These are phyloP conservation scores for Lasioglossum lativentre DNA, from an alignment of 2,888 invertebrate genomes.

Conservation along the genomic window DNA sequence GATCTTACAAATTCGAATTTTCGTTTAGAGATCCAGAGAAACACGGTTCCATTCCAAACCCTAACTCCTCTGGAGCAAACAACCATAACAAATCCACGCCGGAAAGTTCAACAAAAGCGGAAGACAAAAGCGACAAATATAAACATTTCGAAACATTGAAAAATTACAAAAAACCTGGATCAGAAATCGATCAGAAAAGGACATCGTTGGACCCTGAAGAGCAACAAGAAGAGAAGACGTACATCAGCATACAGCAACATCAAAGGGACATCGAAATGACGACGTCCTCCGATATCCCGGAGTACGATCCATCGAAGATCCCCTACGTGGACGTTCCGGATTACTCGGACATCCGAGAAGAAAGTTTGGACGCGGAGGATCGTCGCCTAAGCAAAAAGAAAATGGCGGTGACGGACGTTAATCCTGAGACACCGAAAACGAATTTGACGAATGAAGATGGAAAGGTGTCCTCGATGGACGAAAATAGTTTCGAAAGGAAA, in stretches of 20 bases:
- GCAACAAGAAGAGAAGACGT: background rate
- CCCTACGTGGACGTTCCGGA: constrained; percentile 79
- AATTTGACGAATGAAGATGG: constrained; percentile 74
- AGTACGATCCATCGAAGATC: constrained; percentile 74
- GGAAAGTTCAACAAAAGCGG: background rate
- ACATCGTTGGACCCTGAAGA: background rate
- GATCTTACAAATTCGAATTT: background rate
- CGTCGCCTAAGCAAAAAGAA: constrained; percentile 29
- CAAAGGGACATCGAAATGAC: constrained; percentile 58
- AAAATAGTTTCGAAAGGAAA: background rate
- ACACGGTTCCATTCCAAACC: constrained; percentile 55
- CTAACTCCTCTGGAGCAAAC: constrained; percentile 43
- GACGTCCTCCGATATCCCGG: constrained; percentile 47
- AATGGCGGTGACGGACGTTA: constrained; percentile 48
- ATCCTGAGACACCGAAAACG: constrained; percentile 39
- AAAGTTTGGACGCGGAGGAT: constrained; percentile 75
- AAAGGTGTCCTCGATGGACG: constrained; percentile 53
- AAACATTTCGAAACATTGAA: background rate
- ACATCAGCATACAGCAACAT: constrained; percentile 46
- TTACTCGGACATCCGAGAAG: constrained; percentile 75
- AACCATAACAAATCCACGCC: background rate
- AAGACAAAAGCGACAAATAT: too few species aligned
- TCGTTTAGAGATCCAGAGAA: background rate
- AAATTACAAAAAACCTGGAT: background rate
- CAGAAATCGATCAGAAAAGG: background rate